phyloP scores from a whole-genome alignment of 2,888 invertebrate genomes.

The Callimorpha dominula region DNA sequence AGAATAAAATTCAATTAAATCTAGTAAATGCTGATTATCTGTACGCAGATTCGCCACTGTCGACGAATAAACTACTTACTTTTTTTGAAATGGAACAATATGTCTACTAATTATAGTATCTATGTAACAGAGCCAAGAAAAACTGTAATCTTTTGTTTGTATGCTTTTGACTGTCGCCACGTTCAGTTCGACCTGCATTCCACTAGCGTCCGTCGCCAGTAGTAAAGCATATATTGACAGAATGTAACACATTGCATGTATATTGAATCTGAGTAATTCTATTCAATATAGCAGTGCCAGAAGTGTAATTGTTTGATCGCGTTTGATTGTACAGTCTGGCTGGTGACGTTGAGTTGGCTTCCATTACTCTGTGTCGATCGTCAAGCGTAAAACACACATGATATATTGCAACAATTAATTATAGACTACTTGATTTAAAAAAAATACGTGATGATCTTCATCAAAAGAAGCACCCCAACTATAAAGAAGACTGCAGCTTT shows the following conservation, averaged over 20 bases:
- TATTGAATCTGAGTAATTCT: background rate
- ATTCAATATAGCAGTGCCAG: background rate
- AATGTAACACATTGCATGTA: background rate
- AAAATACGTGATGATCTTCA: background rate
- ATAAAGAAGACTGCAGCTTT: no score
- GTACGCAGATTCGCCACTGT: background rate
- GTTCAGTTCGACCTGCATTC: background rate
- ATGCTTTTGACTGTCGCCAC: background rate
- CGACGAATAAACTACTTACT: background rate
- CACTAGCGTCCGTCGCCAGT: background rate
- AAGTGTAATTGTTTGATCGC: background rate
- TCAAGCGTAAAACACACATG: background rate
- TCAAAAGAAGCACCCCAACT: no score
- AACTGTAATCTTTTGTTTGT: background rate
- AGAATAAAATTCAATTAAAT: no score
- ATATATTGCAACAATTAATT: background rate
- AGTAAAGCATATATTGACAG: constrained; percentile 1
- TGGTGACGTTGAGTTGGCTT: background rate
- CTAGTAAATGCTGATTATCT: no score
- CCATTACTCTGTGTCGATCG: background rate
- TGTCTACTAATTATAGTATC: background rate
- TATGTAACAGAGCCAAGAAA: no score
- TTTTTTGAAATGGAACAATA: background rate
- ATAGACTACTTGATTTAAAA: background rate
- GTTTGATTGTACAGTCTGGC: background rate